Evolutionary conservation across 2,113 vertebrate species (phyloP).

Genomic region (Galeopterus variegatus): DNA sequence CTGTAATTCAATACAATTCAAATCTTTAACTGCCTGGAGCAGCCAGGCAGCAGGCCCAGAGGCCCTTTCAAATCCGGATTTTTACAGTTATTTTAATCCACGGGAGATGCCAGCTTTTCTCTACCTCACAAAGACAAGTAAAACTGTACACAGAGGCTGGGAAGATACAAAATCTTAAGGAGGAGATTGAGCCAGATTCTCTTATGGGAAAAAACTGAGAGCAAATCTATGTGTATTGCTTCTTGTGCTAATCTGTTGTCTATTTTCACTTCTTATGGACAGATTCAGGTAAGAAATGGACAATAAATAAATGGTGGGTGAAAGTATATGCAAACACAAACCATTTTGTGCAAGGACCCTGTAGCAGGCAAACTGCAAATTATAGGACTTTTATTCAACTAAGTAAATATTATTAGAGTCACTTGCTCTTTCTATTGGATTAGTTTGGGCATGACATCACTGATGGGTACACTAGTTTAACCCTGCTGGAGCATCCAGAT

Average conservation of each 20-base stretch:
- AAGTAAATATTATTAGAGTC: not conserved
- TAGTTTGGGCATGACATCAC: not conserved
- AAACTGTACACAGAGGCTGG: constrained; percentile 55
- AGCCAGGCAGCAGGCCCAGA: constrained; percentile 81
- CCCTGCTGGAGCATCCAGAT: not conserved
- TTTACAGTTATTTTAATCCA: constrained; percentile 81
- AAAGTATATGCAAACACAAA: not conserved
- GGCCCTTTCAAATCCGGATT: constrained; percentile 81
- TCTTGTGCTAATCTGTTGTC: not conserved
- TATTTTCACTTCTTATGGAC: not conserved
- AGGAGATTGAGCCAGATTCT: constrained; percentile 51
- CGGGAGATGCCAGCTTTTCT: constrained; percentile 75
- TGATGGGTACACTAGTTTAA: not conserved
- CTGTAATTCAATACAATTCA: constrained; percentile 69
- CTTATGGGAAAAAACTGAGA: not conserved
- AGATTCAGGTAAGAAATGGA: not conserved
- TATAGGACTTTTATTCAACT: not conserved
- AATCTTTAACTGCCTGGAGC: constrained; percentile 81
- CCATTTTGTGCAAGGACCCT: not conserved
- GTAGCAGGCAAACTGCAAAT: too few relatives aligned
- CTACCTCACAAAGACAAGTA: constrained; percentile 69
- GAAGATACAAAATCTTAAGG: constrained; percentile 44
- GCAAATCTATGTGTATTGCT: not conserved
- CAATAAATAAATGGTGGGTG: not conserved
- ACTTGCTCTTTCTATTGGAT: not conserved